Base-by-base conservation (phyloP, 1,140 invertebrate species). In the Zaprionus vittiger region DNA sequence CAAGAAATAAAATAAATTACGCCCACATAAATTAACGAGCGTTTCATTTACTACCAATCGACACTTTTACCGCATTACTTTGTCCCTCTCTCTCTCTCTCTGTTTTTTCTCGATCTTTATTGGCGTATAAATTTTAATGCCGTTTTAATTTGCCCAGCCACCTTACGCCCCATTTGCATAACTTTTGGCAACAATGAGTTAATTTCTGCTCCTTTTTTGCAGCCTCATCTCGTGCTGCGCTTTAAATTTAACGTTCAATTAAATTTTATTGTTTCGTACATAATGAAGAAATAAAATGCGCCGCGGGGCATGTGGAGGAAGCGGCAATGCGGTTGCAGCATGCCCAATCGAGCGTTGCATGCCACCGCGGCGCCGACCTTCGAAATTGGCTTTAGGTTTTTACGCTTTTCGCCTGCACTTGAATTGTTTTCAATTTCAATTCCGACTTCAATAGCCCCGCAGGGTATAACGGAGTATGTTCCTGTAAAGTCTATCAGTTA, bases 241-340 rank as follows among this genome's bases (percentile, higher is more conserved):
- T 81, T 81, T 76, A 81, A 81, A 79, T 81, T 81, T 79, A 81
- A 81, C 77, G 79, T 81, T 79, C 79, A 81, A 81, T 81, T 81
- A 79, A 79, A 81, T 81, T 81, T 79, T 79, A 81, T 81, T 81
- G 79, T 81, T 81, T 79, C 64, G 73, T 72, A 81, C 77, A 79
- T 81, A 81, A 81, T 81, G 77, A 81, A 81, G 79, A 81, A 81
- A 79, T 81, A 81, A 81, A 81, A 73, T 78, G 55, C 56, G 79
- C 79, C 65, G 68, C 77, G 62, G 70, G 55, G 26, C 54, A 56
- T 9, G 47, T 7, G 22, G 37, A 38, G 14, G 37, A 24, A 44
- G 60, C n/a, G 14, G 20, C 7, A 20, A 2, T 34, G 31, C 38
- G n/a, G 41, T 44, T 38, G 37, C n/a, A 15, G 61, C 62, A 20